Base-by-base conservation (phyloP, 2,797 vertebrate species). In the Petrocephalus sullivani region DNA sequence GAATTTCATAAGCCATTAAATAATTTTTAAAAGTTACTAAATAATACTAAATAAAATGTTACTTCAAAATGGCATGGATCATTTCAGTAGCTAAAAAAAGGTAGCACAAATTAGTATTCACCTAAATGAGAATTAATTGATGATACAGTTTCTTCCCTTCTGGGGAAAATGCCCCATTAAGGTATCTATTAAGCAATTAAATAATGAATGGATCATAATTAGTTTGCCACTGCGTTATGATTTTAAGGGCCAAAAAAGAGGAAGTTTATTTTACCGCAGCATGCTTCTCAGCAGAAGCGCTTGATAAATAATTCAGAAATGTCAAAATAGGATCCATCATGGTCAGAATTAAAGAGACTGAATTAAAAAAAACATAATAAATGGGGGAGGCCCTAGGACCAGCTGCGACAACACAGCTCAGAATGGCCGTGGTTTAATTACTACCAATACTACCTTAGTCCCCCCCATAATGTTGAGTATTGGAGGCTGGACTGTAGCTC, bases 101-200 rank as follows among this genome's bases (percentile, higher is more conserved):
- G 75, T 54, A 83, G 49, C 81, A 83, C 81, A 83, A 51, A 83
- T 83, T 54, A 83, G 49, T 53, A 83, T 83, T 83, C 49, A 83
- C 81, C 49, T 28, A 49, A 83, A 83, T 83, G 49, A 83, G 51
- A 28, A 54, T 83, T 83, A 54, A 83, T 14, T 53, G 49, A 83
- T 54, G 4, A 23, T 83, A 54, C 81, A 21, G 78, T 82, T 83
- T 83, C 53, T 83, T 83, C 21, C 75, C 75, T 78, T 78, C 19
- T 78, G 75, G 75, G 51, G 9, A 83, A 46, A 51, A 54, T 83
- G 81, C n/a, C 78, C 81, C n/a, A 82, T 82, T 82, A n/a, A 51
- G 46, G 78, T 82, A 82, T 82, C 41, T 82, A 28, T 83, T 83
- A 83, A 23, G 81, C 9, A 83, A 83, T 83, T 51, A 83, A 83